Conservation (phyloP, 2,888 invertebrate species). For the Aleiodes leptofemur region DNA sequence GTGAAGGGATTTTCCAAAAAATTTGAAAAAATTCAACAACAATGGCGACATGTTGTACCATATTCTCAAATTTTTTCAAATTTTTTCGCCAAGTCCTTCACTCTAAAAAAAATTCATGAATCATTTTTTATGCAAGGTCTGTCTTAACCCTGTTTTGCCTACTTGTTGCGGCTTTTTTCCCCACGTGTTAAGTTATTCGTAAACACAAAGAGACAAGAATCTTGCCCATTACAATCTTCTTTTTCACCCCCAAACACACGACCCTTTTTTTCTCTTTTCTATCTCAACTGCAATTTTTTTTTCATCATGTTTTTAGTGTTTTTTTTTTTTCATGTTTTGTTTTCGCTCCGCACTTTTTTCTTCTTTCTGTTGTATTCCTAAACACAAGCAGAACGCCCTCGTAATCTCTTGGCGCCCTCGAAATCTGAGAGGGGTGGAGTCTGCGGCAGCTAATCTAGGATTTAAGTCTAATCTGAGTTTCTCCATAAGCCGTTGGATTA, state of each 20-base stretch:
- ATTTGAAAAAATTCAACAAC: too few species aligned
- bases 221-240: not conserved
- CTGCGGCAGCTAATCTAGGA: conserved; percentile 50
- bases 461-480: conserved; percentile 50
- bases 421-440: conserved; percentile 36
- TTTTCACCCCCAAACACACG: not conserved
- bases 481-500: conserved; percentile 49
- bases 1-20: too few species aligned
- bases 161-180: not conserved
- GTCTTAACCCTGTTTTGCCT: not conserved
- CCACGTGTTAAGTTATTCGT: conserved; percentile 45
- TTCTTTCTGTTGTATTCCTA: conserved; percentile 39
- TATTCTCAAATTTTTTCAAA: too few species aligned
- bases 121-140: not conserved
- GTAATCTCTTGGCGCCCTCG: conserved; percentile 50
- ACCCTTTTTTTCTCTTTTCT: not conserved
- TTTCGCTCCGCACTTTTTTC: too few species aligned
- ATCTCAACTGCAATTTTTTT: conserved; percentile 18
- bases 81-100: too few species aligned
- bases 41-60: too few species aligned
- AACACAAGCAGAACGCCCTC: conserved; percentile 44
- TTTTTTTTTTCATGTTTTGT: conserved; percentile 9
- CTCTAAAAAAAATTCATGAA: not conserved
- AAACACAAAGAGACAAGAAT: not conserved
- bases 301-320: conserved; percentile 8